Percentiles rank a stretch among this genome's conserved stretches.
These are phyloP conservation scores for Aldabrachelys gigantea DNA, from an alignment of 2,113 vertebrate species.

Conservation along the genomic window DNA sequence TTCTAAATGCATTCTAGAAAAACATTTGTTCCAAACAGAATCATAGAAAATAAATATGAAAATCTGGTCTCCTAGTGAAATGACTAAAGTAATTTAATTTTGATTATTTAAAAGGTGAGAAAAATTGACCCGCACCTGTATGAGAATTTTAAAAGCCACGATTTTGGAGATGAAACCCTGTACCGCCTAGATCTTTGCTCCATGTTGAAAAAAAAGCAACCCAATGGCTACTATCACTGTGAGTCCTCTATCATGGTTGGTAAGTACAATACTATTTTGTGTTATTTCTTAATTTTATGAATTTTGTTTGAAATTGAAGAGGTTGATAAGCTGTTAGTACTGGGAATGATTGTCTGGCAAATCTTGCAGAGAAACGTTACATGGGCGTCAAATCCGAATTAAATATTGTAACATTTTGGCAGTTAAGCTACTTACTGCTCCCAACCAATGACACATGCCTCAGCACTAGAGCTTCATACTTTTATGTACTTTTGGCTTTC, in stretches of 20 bases:
- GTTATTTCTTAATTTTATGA: neutral
- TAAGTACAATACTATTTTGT: slow-evolving; percentile 75
- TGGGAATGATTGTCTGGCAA: neutral
- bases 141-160: slow-evolving; percentile 80
- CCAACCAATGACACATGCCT: neutral
- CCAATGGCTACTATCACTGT: slow-evolving; percentile 92
- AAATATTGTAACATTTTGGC: neutral
- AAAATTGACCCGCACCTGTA: slow-evolving; percentile 88
- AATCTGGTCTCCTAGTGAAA: neutral
- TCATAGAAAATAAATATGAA: neutral
- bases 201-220: slow-evolving; percentile 94
- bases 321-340: neutral
- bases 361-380: neutral
- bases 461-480: neutral
- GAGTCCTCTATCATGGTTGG: slow-evolving; percentile 89
- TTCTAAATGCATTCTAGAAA: neutral
- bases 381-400: neutral
- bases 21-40: neutral
- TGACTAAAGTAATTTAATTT: slow-evolving; percentile 56
- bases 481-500: neutral
- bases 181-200: slow-evolving; percentile 93
- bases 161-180: slow-evolving; percentile 90
- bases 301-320: neutral
- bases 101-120: slow-evolving; percentile 85
- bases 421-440: neutral